Percentiles rank a stretch among this genome's conserved stretches.
These are phyloP conservation scores for Cinara cedri DNA, from an alignment of 2,888 invertebrate species.

Conservation along the genomic window DNA sequence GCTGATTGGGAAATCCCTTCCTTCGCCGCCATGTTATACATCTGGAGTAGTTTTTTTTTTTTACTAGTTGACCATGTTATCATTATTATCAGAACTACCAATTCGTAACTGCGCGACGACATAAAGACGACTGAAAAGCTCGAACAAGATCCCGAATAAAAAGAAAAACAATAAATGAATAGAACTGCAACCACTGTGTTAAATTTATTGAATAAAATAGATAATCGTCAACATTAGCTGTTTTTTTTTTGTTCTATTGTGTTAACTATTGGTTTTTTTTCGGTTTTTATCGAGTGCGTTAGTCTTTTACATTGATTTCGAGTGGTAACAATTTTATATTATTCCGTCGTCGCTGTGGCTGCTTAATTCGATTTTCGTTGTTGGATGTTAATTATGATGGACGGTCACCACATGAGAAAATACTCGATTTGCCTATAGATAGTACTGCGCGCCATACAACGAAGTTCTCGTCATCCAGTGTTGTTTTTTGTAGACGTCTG, in stretches of 20 bases:
- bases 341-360: neutral
- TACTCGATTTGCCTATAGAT: neutral
- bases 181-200: neutral
- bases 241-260: neutral
- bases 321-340: neutral
- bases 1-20: conserved; percentile 50
- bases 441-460: neutral
- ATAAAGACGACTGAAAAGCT: conserved; percentile 7
- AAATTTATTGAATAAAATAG: neutral
- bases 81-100: conserved; percentile 50
- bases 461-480: neutral
- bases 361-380: neutral
- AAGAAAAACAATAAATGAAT: neutral
- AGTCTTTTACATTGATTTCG: neutral
- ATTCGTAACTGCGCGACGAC: conserved; percentile 51
- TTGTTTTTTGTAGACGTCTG: neutral
- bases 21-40: neutral
- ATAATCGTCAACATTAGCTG: too few species aligned
- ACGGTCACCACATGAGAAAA: neutral
- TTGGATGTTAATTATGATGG: neutral
- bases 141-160: neutral
- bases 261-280: neutral
- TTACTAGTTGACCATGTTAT: conserved; percentile 55
- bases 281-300: neutral
- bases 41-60: conserved; percentile 11